Conservation (phyloP, 2,113 vertebrate genomes). For the Nestor notabilis region DNA sequence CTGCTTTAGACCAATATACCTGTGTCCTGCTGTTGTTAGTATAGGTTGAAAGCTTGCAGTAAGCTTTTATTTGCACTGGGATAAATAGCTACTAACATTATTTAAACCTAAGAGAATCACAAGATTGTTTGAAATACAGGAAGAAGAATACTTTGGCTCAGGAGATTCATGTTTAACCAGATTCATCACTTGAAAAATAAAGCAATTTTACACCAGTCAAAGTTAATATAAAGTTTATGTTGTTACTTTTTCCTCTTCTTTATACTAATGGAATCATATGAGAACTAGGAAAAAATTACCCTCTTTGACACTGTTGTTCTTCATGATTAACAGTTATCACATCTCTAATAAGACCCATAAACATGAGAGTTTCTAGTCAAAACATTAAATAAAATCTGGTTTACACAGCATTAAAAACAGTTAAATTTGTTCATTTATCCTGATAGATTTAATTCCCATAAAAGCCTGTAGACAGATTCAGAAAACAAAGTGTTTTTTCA, state of each 20-base stretch:
- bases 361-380: neutral
- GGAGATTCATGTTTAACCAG: neutral
- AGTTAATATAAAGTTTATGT: neutral
- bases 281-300: neutral
- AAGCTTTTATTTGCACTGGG: neutral
- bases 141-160: neutral
- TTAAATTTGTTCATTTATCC: neutral
- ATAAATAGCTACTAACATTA: neutral
- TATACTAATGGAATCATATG: neutral
- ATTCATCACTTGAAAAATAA: neutral
- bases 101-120: neutral
- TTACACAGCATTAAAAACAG: neutral
- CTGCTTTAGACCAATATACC: neutral
- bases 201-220: neutral
- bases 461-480: neutral
- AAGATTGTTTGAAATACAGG: neutral
- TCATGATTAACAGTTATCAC: neutral
- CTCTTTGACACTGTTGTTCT: neutral
- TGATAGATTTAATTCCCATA: conserved; percentile 12
- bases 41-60: neutral
- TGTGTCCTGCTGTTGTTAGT: neutral
- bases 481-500: neutral
- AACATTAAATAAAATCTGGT: neutral
- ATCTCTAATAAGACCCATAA: neutral
- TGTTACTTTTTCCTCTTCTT: neutral